Conservation (phyloP, 2,888 invertebrate genomes). For the Endomychus coccineus region DNA sequence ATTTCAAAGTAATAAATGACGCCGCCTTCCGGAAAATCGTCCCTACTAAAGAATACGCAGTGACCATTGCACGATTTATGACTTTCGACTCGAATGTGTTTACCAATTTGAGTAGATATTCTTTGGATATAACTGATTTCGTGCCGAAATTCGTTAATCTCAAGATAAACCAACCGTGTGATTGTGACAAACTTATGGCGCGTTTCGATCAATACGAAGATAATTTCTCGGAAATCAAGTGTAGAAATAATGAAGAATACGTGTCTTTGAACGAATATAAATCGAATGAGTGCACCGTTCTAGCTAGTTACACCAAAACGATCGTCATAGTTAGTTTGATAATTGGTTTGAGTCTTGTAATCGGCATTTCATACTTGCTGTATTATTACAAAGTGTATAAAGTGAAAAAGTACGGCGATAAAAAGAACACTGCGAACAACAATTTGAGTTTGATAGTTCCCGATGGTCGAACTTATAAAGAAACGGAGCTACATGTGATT, state of each 20-base stretch:
- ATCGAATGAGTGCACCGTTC: conserved; percentile 33
- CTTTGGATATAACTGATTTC: conserved; percentile 52
- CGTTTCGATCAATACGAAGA: conserved; percentile 26
- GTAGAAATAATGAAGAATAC: conserved; percentile 29
- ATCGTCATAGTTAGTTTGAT: conserved; percentile 41
- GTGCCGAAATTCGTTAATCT: conserved; percentile 52
- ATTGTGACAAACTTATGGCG: conserved; percentile 42
- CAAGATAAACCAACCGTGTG: conserved; percentile 52
- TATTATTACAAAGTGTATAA: conserved; percentile 40
- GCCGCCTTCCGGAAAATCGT: conserved; percentile 58
- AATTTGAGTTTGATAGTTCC: conserved; percentile 65
- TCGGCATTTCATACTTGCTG: conserved; percentile 38
- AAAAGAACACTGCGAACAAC: conserved; percentile 52
- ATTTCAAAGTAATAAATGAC: conserved; percentile 49
- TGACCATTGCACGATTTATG: conserved; percentile 47
- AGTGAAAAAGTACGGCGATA: conserved; percentile 37
- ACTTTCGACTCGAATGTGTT: conserved; percentile 59
- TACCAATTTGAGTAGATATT: conserved; percentile 48
- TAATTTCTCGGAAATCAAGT: conserved; percentile 34
- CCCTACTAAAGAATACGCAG: conserved; percentile 45
- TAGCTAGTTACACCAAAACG: conserved; percentile 36
- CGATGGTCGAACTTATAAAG: conserved; percentile 73
- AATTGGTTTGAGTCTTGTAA: conserved; percentile 44
- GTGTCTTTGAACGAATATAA: conserved; percentile 33
- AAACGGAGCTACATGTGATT: conserved; percentile 80